Evolutionary conservation across 2,888 invertebrate genomes (phyloP).

Genomic region (Meganola albula): DNA sequence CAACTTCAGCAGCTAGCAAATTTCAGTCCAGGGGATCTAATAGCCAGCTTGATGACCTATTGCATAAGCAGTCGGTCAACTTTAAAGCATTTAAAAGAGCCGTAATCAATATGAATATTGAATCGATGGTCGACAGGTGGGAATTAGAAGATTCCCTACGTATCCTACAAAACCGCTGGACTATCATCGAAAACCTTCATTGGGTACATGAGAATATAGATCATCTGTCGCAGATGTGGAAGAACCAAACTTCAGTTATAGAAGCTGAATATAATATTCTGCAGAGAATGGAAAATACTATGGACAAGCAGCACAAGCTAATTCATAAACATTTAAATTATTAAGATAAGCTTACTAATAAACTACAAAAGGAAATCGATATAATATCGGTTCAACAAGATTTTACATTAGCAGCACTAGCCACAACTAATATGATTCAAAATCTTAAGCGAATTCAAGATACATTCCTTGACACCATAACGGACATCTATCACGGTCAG

Average conservation of each 20-base stretch:
- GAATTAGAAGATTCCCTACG: conserved; percentile 2
- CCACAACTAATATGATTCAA: conserved; percentile 9
- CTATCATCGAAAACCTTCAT: conserved; percentile 2
- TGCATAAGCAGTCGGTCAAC: conserved; percentile 2
- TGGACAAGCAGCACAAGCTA: conserved; percentile 14
- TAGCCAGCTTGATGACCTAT: conserved; percentile 3
- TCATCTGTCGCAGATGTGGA: neutral
- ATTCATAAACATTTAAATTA: conserved; percentile 7
- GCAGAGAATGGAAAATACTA: conserved; percentile 10
- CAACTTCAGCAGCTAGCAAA: neutral
- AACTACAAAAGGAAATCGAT: neutral
- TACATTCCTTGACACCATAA: conserved; percentile 11
- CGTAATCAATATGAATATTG: neutral
- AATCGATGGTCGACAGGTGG: neutral
- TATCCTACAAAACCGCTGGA: conserved; percentile 1
- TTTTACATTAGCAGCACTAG: conserved; percentile 10
- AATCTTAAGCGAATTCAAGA: conserved; percentile 14
- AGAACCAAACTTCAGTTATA: conserved; percentile 18
- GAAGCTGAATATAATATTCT: conserved; percentile 21
- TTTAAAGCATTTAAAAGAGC: conserved; percentile 4
- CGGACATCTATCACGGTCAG: conserved; percentile 14
- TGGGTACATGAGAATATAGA: conserved; percentile 2
- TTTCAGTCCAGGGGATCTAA: neutral
- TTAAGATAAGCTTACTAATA: neutral
- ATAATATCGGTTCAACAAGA: neutral